A percentile compares a stretch with the other conserved stretches of the same genome.
phyloP scores from a whole-genome alignment of 2,888 invertebrate genomes.

The Rutpela maculata region DNA sequence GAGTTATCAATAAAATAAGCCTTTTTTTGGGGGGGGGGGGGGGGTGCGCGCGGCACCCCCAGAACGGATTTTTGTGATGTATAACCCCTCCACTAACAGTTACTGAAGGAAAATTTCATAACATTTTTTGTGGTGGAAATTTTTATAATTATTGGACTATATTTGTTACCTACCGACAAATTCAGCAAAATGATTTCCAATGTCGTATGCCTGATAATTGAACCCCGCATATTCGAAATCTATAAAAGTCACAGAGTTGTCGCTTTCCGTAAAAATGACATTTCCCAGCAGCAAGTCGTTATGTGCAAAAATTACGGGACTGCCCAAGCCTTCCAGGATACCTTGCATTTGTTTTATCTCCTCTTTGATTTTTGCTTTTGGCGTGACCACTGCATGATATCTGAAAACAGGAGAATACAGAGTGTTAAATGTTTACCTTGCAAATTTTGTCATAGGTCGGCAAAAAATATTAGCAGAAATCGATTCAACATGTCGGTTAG shows the following conservation, averaged over 20 bases:
- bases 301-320: slow-evolving; percentile 94
- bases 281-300: slow-evolving; percentile 98
- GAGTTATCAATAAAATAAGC: too few species aligned
- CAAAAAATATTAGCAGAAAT: too few species aligned
- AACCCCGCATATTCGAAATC: slow-evolving; percentile 97
- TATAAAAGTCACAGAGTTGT: slow-evolving; percentile 89
- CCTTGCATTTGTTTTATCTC: slow-evolving; percentile 82
- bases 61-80: too few species aligned
- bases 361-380: slow-evolving; percentile 78
- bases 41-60: too few species aligned
- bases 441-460: too few species aligned
- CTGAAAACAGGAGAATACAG: slow-evolving; percentile 23
- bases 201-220: slow-evolving; percentile 97
- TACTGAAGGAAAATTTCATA: too few species aligned
- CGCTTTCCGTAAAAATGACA: slow-evolving; percentile 87
- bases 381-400: slow-evolving; percentile 63
- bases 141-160: too few species aligned
- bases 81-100: too few species aligned
- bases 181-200: slow-evolving; percentile 98
- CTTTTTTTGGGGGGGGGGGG: too few species aligned
- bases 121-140: too few species aligned
- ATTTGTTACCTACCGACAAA: slow-evolving; percentile 86
- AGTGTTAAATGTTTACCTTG: neutral
- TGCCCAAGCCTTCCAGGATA: slow-evolving; percentile 79
- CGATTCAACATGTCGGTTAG: too few species aligned